Conservation (phyloP, 2,113 vertebrate genomes). For the Podilymbus podiceps region DNA sequence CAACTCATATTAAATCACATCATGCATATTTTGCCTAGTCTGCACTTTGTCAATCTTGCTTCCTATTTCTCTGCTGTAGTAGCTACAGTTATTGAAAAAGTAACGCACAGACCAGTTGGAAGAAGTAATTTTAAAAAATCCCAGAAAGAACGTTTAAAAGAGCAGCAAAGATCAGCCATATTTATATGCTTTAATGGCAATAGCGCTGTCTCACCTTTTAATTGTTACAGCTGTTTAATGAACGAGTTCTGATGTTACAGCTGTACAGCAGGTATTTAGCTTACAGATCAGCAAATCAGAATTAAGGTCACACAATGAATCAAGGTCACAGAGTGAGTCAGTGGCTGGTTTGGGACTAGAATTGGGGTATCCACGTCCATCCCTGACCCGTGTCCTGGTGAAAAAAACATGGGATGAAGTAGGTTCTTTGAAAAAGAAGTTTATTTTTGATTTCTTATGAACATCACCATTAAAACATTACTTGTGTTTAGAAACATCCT, state of each 20-base stretch:
- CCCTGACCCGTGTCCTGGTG: neutral
- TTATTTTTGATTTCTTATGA: neutral
- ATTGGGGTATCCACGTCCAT: neutral
- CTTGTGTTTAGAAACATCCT: neutral
- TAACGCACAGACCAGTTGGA: neutral
- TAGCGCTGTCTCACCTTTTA: neutral
- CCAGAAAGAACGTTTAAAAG: neutral
- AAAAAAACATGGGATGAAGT: neutral
- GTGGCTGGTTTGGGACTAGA: neutral
- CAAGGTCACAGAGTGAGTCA: neutral
- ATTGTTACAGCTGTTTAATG: neutral
- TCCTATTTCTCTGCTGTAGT: constrained; percentile 35
- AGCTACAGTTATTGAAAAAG: constrained; percentile 13
- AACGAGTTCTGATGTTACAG: neutral
- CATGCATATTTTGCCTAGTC: constrained; percentile 64
- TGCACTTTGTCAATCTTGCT: constrained; percentile 72
- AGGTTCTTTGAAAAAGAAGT: neutral
- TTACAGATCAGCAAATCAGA: neutral
- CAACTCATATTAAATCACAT: constrained; percentile 73
- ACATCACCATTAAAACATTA: neutral
- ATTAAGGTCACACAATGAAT: neutral
- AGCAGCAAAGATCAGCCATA: neutral
- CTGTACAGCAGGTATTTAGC: neutral
- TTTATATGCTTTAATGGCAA: fast-evolving
- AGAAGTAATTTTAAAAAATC: neutral